These are phyloP conservation scores for Oncopeltus fasciatus DNA, from an alignment of 1,140 invertebrate species.

Conservation along the genomic window DNA sequence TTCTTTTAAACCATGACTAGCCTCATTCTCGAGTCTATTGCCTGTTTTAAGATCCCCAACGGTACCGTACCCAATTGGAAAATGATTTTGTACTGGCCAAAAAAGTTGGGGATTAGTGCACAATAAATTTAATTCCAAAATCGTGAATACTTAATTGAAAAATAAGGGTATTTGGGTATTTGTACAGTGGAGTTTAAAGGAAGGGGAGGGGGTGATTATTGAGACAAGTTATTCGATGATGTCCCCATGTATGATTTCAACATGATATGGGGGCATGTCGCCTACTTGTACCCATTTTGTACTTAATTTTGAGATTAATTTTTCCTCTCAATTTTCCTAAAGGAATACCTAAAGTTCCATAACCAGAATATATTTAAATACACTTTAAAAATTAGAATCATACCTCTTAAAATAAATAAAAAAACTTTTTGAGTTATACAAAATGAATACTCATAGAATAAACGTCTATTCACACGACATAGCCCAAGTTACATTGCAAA, in stretches of 20 bases:
- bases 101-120: background rate
- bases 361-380: too few species aligned
- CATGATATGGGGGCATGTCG: background rate
- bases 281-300: background rate
- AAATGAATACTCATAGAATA: slow-evolving; percentile 4
- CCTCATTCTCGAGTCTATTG: slow-evolving; percentile 17
- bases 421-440: background rate
- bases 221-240: background rate
- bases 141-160: background rate
- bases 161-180: background rate
- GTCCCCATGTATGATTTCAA: background rate
- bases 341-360: background rate
- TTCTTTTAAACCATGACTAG: slow-evolving; percentile 15
- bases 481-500: background rate
- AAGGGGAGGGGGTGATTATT: background rate
- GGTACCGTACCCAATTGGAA: background rate
- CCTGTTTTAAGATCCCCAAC: slow-evolving; percentile 1
- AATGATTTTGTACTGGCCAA: background rate
- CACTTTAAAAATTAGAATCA: too few species aligned
- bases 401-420: background rate
- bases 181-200: too few species aligned
- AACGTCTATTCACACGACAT: background rate
- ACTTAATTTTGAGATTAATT: background rate
- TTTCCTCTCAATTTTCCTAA: background rate
- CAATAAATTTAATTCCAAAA: background rate